Conservation (phyloP, 1,140 invertebrate species). For the Holcopasites calliopsidis region DNA sequence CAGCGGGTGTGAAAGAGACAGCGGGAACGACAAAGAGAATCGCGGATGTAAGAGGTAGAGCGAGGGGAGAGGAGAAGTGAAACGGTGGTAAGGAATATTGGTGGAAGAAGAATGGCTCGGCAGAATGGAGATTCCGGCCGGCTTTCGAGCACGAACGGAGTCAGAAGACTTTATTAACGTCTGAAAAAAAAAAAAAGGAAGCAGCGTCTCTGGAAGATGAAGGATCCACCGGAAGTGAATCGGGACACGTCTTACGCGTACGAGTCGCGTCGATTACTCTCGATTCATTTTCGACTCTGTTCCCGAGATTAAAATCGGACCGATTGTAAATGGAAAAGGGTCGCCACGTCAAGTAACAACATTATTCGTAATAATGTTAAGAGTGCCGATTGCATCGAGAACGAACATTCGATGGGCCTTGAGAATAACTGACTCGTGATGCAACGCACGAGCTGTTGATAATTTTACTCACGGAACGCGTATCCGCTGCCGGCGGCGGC, state of each 20-base stretch:
- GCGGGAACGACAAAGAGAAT: not conserved
- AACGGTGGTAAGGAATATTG: conserved; percentile 7
- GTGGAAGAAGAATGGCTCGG: conserved; percentile 55
- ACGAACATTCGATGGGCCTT: conserved; percentile 19
- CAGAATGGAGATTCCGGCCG: conserved; percentile 66
- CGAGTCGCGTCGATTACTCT: not conserved
- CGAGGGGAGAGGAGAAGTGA: not conserved
- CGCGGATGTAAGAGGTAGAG: not conserved
- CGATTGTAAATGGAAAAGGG: too few species aligned
- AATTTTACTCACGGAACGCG: conserved; percentile 49
- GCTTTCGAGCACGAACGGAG: conserved; percentile 33
- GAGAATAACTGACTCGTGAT: conserved; percentile 28
- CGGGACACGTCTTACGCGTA: conserved; percentile 5
- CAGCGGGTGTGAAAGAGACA: conserved; percentile 19
- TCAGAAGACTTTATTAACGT: conserved; percentile 70
- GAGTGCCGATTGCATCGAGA: not conserved
- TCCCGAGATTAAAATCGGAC: too few species aligned
- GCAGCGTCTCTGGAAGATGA: conserved; percentile 39
- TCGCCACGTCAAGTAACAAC: too few species aligned
- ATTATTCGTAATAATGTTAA: not conserved
- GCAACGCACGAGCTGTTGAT: conserved; percentile 35
- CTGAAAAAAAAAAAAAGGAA: conserved; percentile 34
- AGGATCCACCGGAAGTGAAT: conserved; percentile 42
- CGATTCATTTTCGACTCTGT: conserved; percentile 18
- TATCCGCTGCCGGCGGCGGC: conserved; percentile 23